Evolutionary conservation across 2,888 invertebrate species (phyloP).

Genomic region (Drosophila kokeensis): DNA sequence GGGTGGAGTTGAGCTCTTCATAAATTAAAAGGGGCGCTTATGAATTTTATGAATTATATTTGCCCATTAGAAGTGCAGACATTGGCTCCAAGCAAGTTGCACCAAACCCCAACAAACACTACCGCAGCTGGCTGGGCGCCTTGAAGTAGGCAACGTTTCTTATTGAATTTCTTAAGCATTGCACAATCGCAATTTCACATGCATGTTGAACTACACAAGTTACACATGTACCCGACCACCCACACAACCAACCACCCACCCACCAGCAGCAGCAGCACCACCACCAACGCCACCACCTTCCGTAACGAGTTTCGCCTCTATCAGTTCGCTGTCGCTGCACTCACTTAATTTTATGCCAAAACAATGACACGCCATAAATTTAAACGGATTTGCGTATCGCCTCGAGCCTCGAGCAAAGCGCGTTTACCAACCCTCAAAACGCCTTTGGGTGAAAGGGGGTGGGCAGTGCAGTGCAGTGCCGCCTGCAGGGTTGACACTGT

Average conservation of each 20-base stretch:
- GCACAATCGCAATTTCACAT: slow-evolving; percentile 72
- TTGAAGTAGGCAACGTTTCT: slow-evolving; percentile 56
- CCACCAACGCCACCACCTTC: neutral
- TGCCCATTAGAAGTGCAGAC: slow-evolving; percentile 58
- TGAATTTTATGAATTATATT: slow-evolving; percentile 77
- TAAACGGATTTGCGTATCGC: slow-evolving; percentile 77
- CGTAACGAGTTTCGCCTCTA: neutral
- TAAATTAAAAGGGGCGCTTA: slow-evolving; percentile 79
- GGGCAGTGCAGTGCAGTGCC: slow-evolving; percentile 28
- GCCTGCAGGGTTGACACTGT: slow-evolving; percentile 38
- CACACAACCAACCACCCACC: neutral
- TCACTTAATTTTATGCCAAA: slow-evolving; percentile 81
- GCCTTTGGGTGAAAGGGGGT: neutral
- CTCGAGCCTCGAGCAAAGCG: slow-evolving; percentile 64
- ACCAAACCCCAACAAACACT: neutral
- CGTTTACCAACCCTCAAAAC: slow-evolving; percentile 42
- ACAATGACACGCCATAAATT: slow-evolving; percentile 81
- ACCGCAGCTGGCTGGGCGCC: slow-evolving; percentile 11
- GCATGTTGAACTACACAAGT: slow-evolving; percentile 68
- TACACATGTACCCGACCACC: slow-evolving; percentile 24
- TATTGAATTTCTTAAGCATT: slow-evolving; percentile 66
- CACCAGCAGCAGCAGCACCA: no score
- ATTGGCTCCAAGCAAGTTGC: slow-evolving; percentile 10
- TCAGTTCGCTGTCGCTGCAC: slow-evolving; percentile 40
- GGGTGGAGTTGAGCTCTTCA: slow-evolving; percentile 41